phyloP scores from a whole-genome alignment of 2,888 invertebrate genomes.

The Drosophila silvestris region DNA sequence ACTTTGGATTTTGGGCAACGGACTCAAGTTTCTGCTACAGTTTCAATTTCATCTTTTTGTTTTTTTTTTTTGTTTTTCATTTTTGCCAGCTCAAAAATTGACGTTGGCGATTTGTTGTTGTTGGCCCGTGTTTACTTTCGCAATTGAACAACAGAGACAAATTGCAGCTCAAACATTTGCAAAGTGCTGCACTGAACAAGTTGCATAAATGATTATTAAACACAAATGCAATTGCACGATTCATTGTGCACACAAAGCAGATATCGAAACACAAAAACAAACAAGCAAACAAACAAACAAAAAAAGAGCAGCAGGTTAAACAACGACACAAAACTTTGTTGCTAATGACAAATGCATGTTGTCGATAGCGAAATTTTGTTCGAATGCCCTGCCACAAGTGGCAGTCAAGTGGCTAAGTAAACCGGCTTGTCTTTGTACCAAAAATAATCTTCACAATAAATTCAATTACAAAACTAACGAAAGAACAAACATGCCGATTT shows the following conservation, averaged over 20 bases:
- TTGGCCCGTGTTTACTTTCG: conserved; percentile 24
- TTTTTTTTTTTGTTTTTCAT: not conserved
- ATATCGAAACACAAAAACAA: conserved; percentile 22
- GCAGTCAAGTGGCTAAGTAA: not conserved
- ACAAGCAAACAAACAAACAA: not conserved
- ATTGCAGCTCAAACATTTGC: conserved; percentile 62
- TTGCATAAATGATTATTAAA: conserved; percentile 70
- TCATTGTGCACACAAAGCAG: conserved; percentile 38
- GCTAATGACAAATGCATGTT: conserved; percentile 76
- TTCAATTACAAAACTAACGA: not conserved
- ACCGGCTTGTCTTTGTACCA: not conserved
- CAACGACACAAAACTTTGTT: conserved; percentile 31
- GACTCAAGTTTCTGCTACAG: conserved; percentile 53
- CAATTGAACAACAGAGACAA: conserved; percentile 30
- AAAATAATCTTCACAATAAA: not conserved
- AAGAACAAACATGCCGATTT: not conserved
- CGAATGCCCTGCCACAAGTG: conserved; percentile 17
- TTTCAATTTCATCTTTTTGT: conserved; percentile 17
- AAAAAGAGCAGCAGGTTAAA: not conserved
- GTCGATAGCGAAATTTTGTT: conserved; percentile 24
- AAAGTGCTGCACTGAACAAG: conserved; percentile 54
- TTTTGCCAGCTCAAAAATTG: conserved; percentile 3
- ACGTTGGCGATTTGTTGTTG: conserved; percentile 11
- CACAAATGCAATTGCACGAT: conserved; percentile 63
- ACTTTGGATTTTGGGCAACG: conserved; percentile 55